Evolutionary conservation across 1,140 invertebrate species (phyloP).

Genomic region (Radopholus similis): DNA sequence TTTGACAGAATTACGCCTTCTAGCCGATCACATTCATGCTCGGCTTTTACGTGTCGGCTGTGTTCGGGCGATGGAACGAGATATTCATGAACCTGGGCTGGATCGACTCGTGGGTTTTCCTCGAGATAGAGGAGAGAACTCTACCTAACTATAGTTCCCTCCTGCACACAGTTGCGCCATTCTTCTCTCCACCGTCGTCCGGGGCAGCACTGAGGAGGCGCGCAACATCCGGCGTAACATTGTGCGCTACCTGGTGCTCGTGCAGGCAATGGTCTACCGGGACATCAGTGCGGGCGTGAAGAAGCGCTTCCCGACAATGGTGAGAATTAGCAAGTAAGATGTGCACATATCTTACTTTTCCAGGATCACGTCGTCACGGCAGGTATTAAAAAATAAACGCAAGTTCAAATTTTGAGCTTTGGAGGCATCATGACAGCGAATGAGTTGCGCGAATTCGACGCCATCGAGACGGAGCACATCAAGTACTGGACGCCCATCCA

Average conservation of each 20-base stretch:
- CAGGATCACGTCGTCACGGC: constrained; percentile 55
- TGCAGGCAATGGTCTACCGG: constrained; percentile 53
- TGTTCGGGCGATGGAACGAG: constrained; percentile 50
- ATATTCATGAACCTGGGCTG: constrained; percentile 56
- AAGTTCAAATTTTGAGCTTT: constrained; percentile 5
- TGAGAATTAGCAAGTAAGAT: not conserved
- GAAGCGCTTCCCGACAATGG: constrained; percentile 54
- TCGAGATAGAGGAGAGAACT: not conserved
- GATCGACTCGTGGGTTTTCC: constrained; percentile 51
- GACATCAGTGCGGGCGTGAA: constrained; percentile 49
- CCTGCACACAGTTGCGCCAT: constrained; percentile 44
- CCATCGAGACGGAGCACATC: constrained; percentile 34
- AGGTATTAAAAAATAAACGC: constrained; percentile 26
- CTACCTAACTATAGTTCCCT: not conserved
- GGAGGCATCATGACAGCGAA: constrained; percentile 55
- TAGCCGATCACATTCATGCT: constrained; percentile 57
- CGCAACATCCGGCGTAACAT: constrained; percentile 51
- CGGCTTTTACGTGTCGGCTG: constrained; percentile 56
- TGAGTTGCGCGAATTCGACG: constrained; percentile 50
- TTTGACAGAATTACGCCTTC: constrained; percentile 18
- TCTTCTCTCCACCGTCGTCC: constrained; percentile 42
- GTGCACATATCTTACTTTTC: not conserved
- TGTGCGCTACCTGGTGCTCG: constrained; percentile 47
- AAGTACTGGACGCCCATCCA: constrained; percentile 58
- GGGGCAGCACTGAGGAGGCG: constrained; percentile 40